Base-by-base conservation (phyloP, 2,797 vertebrate species). In the Gadopsis marmoratus region DNA sequence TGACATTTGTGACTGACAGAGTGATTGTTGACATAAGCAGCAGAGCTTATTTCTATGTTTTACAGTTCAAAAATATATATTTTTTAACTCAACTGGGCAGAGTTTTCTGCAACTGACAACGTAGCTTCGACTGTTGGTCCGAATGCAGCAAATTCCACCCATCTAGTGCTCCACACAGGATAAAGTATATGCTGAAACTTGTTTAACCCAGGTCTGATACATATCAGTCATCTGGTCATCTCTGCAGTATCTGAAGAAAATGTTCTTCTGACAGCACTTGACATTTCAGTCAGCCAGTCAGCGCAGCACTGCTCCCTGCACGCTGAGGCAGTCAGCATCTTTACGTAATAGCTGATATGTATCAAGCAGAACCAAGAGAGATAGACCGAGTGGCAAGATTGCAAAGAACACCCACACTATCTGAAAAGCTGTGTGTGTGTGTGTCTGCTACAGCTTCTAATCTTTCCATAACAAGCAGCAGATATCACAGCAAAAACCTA, bases 301-400 rank as follows among this genome's bases (percentile, higher is more conserved):
- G 79, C 61, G 56, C 37, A 73, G 66, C 64, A 17, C 53, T 53
- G 51, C 77, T 86, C 69, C 31, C 54, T 69, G 50, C 66, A 74
- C 26, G 9, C 51, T 33, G 35, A 75, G 68, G 73, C 71, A 71
- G 75, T 86, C 79, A 81, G 76, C 81, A 77, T 72, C 71, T 87
- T 89, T 87, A 89, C 50, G 50, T 89, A 85, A 90, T 39, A 61
- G 81, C 88, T 81, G 85, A 91, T 89, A 66, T 61, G 67, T 83
- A 83, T 89, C 84, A 76, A 75, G 69, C 65, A 67, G 73, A 79
- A 61, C 45, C 58, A 67, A 75, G 55, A 59, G 54, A 66, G 75
- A 71, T 74, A 71, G 71, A 77, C 2, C 0, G 60, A 61, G 51
- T 8, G 59, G 59, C 23, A 56, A 62, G 37, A 84, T 62, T 78